phyloP scores from a whole-genome alignment of 2,888 invertebrate species.

The Drosophila anomelani region DNA sequence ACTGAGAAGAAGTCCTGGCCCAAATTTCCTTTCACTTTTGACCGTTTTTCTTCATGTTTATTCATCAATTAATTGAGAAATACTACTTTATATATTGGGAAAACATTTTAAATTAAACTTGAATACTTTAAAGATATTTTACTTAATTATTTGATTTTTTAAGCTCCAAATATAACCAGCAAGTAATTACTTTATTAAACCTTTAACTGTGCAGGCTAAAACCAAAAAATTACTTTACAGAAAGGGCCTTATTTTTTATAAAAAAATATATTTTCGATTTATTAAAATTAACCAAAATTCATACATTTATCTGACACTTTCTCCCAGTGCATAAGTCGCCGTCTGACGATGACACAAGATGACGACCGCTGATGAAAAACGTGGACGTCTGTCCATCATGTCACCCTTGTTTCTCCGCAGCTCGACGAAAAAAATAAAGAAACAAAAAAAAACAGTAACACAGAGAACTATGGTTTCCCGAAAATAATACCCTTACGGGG shows the following conservation, averaged over 20 bases:
- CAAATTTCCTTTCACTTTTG: neutral
- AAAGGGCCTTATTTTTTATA: neutral
- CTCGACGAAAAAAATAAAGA: slow-evolving; percentile 19
- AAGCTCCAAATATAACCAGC: no score
- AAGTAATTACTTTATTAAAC: neutral
- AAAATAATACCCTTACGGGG: slow-evolving; percentile 66
- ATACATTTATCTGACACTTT: neutral
- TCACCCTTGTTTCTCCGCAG: slow-evolving; percentile 73
- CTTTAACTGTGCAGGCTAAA: neutral
- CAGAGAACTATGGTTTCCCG: slow-evolving; percentile 50
- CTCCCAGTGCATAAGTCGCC: slow-evolving; percentile 64
- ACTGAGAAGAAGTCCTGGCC: slow-evolving; percentile 4
- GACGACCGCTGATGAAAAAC: slow-evolving; percentile 82
- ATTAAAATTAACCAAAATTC: neutral
- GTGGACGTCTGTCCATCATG: slow-evolving; percentile 82
- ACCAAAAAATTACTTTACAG: neutral
- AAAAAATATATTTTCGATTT: neutral
- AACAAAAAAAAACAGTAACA: slow-evolving; percentile 31
- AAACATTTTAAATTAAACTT: neutral
- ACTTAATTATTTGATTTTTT: no score
- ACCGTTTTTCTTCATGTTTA: neutral
- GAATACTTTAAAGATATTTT: no score
- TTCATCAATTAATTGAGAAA: accelerated
- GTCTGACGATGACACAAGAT: slow-evolving; percentile 78
- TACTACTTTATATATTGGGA: no score